Base-by-base conservation (phyloP, 2,888 invertebrate genomes). In the Lissonota sp. region DNA sequence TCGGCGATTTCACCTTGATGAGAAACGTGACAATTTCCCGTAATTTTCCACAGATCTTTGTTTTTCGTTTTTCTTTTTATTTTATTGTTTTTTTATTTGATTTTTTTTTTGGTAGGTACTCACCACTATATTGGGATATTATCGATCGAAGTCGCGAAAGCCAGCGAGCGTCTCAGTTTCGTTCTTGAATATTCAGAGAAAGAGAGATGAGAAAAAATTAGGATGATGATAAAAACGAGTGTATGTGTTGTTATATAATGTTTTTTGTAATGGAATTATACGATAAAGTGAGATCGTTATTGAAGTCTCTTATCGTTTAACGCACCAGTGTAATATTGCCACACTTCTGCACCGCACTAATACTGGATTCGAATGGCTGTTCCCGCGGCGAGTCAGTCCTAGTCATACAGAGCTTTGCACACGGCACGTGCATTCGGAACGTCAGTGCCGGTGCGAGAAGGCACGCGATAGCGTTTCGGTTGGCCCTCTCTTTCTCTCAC, bases 301-400 rank as follows among this genome's bases (percentile, higher is more conserved):
- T 26, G 26, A 67, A 42, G 16, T 62, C 40, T 73, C 57, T 73
- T 64, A 37, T 72, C 62, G 60, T 44, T 44, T 46, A 80, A 83
- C 82, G 76, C 83, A 85, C 79, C 79, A 71, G 77, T 80, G 71
- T 82, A 72, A 60, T 80, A 83, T 75, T 66, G 85, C 85, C 87
- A 88, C 91, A 91, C 91, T 90, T 84, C 87, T 88, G 90, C 91
- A 92, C 92, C 91, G 91, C 92, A 92, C 92, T 92, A 92, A 92
- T 92, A 92, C 92, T 92, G 92, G 92, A 91, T 92, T 92, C 92
- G 92, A 92, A 92, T 92, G 92, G 89, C 90, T 88, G 88, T 88
- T 88, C 90, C 86, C 88, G 90, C 88, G 88, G 85, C 90, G 91
- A 86, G 88, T 85, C 82, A 89, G 91, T 89, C 90, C 92, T 92